Conservation (phyloP, 2,888 invertebrate species). For the Xanthia togata region DNA sequence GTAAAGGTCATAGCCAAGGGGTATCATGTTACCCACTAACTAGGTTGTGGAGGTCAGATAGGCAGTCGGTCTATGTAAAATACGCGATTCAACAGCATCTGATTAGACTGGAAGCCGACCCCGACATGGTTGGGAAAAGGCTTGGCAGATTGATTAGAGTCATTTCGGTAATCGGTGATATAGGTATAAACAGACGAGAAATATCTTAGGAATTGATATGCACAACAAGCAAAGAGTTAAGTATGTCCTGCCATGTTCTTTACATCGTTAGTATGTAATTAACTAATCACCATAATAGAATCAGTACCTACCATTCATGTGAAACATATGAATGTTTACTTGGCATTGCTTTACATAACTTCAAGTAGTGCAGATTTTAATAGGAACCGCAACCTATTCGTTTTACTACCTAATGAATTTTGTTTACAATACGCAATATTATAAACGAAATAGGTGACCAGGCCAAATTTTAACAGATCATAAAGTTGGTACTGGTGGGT, state of each 20-base stretch:
- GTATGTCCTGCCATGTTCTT: background rate
- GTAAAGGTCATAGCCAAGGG: no score
- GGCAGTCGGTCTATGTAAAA: background rate
- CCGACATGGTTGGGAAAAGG: background rate
- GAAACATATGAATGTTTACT: slow-evolving; percentile 10
- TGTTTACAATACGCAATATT: background rate
- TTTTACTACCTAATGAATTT: background rate
- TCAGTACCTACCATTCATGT: background rate
- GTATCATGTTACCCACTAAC: no score
- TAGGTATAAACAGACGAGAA: background rate
- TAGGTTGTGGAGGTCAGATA: background rate
- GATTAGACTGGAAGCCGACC: background rate
- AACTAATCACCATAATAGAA: slow-evolving; percentile 13
- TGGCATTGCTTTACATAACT: background rate
- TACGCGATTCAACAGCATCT: no score
- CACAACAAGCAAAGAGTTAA: background rate
- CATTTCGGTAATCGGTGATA: background rate
- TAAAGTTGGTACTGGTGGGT: background rate
- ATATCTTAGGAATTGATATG: background rate
- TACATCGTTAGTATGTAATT: slow-evolving; percentile 20
- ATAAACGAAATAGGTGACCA: background rate
- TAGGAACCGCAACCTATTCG: background rate
- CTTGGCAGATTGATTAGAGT: background rate
- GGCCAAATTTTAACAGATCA: background rate
- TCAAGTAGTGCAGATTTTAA: background rate